These are phyloP conservation scores for Platyura marginata DNA, from an alignment of 1,140 invertebrate species.

Conservation along the genomic window DNA sequence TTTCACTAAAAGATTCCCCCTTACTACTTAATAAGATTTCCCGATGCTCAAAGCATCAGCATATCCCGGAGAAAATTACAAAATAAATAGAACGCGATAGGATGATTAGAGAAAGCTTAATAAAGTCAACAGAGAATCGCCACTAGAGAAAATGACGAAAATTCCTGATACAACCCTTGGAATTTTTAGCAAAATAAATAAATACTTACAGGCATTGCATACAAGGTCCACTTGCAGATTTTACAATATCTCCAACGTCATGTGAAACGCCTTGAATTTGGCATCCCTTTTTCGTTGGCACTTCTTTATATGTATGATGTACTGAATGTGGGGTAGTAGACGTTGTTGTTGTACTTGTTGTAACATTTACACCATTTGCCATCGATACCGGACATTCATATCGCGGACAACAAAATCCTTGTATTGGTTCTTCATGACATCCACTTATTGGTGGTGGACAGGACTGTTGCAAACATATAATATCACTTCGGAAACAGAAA, in stretches of 20 bases:
- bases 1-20: too few relatives aligned
- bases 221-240: conserved; percentile 72
- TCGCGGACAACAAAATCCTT: conserved; percentile 84
- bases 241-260: conserved; percentile 62
- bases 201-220: conserved; percentile 76
- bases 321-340: conserved; percentile 71
- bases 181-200: too few relatives aligned
- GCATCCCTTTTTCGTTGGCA: conserved; percentile 55
- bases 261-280: conserved; percentile 66
- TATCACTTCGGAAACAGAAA: conserved; percentile 91
- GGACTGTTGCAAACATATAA: conserved; percentile 86
- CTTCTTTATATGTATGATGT: conserved; percentile 54
- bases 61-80: too few relatives aligned
- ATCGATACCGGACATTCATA: conserved; percentile 83
- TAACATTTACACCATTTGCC: conserved; percentile 55
- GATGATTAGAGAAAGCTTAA: too few relatives aligned
- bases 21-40: too few relatives aligned
- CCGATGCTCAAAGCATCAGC: too few relatives aligned
- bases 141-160: too few relatives aligned
- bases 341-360: conserved; percentile 66
- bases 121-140: too few relatives aligned
- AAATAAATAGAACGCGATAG: too few relatives aligned
- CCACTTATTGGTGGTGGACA: conserved; percentile 82
- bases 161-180: too few relatives aligned
- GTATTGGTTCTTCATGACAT: conserved; percentile 78